Evolutionary conservation across 1,140 invertebrate species (phyloP).

Genomic region (Dryas iulia): DNA sequence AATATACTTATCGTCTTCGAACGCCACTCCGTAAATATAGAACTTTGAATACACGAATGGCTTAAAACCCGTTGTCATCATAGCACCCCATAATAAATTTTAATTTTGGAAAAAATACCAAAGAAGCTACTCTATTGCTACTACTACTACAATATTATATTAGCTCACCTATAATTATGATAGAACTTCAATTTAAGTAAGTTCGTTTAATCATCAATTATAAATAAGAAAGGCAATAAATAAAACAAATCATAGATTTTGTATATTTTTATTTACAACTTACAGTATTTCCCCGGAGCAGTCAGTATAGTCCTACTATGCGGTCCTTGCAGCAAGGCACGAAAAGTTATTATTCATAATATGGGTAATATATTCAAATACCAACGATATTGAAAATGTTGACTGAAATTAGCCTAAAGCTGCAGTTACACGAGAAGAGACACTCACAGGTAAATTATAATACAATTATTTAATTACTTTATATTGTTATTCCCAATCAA

Average conservation of each 20-base stretch:
- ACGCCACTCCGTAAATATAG: too few species aligned
- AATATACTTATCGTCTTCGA: too few species aligned
- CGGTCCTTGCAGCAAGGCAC: constrained; percentile 56
- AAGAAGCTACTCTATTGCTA: too few species aligned
- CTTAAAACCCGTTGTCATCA: too few species aligned
- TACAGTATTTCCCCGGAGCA: constrained; percentile 57
- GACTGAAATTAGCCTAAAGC: neutral
- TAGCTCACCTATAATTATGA: too few species aligned
- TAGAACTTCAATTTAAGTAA: too few species aligned
- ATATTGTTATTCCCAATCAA: neutral
- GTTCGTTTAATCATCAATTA: neutral
- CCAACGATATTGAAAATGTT: neutral
- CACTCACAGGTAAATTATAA: neutral
- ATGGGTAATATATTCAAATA: neutral
- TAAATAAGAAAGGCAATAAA: neutral
- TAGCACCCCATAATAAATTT: too few species aligned
- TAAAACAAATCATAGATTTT: constrained; percentile 8
- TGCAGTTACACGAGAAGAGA: neutral
- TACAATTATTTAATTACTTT: neutral
- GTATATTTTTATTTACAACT: constrained; percentile 70
- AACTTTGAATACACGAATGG: too few species aligned
- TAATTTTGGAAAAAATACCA: too few species aligned
- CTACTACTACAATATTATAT: too few species aligned
- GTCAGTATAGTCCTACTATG: constrained; percentile 51
- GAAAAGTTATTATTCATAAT: constrained; percentile 17